Evolutionary conservation across 2,113 vertebrate species (phyloP), one percentile per base, ranked within the genome.

Genomic region (Cromileptes altivelis): DNA sequence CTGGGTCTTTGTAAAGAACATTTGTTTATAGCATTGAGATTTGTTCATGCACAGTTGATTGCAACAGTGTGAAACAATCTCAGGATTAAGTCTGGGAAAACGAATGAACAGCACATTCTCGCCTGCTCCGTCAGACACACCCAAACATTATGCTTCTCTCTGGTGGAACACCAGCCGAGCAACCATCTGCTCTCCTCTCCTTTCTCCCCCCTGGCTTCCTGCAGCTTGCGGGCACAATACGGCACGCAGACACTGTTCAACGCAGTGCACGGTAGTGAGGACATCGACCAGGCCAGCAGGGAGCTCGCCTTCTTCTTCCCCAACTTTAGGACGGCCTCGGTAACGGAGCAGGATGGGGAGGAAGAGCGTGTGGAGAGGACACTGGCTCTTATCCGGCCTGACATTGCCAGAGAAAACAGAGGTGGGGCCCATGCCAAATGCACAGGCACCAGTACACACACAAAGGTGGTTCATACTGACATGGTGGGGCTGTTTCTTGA

Each of bases 251-350:
- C 95, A 68, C 95, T 96, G 81, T 95, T 95, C 78, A 97, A 97
- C 40, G 97, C 96, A 21, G 88, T 97, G 80, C 97, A 97, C 8
- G 96, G 97, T 72, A 97, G 97, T 78, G 85, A 71, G 82, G 93
- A 96, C 89, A 65, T 72, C 15, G 94, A 96, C 61, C 95, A 91
- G 4, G 97, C 97, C 86, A 76, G 92, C 90, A 95, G 95, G 91
- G 97, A 97, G 79, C 94, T 97, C 60, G 95, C 95, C 50, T 93
- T 97, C 89, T 95, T 97, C 93, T 97, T 98, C 90, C 96, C 97
- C 78, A 92, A 87, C 84, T 96, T 96, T 81, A 93, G 92, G 90
- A 87, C 81, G 50, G 82, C 89, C 63, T 86, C 89, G 2, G 71
- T 65, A 52, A 73, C 75, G 10, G 84, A 88, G 83, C 93, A 81